These are phyloP conservation scores for Ceyx margarethae DNA, from an alignment of 2,113 vertebrate genomes.

Conservation along the genomic window DNA sequence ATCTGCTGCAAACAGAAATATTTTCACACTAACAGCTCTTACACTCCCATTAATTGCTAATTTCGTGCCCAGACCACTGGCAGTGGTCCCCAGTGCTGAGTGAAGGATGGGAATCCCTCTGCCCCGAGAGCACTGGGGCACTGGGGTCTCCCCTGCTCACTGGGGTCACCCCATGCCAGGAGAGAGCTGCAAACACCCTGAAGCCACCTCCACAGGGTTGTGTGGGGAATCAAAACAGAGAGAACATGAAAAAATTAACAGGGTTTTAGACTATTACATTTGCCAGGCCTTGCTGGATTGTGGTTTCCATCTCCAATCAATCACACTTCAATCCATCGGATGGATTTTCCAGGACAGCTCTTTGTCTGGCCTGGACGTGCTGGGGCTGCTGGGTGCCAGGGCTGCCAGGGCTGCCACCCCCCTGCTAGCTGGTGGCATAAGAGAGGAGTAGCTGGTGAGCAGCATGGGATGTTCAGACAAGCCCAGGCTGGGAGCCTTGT, in stretches of 20 bases:
- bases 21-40: not conserved
- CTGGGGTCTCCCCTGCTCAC: accelerated
- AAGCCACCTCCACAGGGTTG: not conserved
- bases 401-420: not conserved
- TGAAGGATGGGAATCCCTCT: not conserved
- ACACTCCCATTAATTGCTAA: not conserved
- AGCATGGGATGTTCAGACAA: slow-evolving; percentile 36
- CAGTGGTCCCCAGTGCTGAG: too few relatives aligned
- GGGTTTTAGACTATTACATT: slow-evolving; percentile 49
- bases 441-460: slow-evolving; percentile 46
- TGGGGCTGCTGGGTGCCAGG: accelerated
- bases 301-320: slow-evolving; percentile 43
- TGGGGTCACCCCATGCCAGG: accelerated
- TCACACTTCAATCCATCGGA: slow-evolving; percentile 30
- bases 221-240: not conserved
- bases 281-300: slow-evolving; percentile 11
- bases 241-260: slow-evolving; percentile 58
- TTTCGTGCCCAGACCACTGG: not conserved
- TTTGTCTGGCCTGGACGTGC: not conserved
- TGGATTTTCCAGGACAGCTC: slow-evolving; percentile 16
- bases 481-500: slow-evolving; percentile 47
- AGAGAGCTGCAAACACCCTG: not conserved
- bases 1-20: slow-evolving; percentile 38
- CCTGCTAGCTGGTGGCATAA: not conserved
- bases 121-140: accelerated